Percentiles rank a stretch among this genome's conserved stretches.
These are phyloP conservation scores for Eupithecia pulchellata DNA, from an alignment of 2,888 invertebrate genomes.

Conservation along the genomic window DNA sequence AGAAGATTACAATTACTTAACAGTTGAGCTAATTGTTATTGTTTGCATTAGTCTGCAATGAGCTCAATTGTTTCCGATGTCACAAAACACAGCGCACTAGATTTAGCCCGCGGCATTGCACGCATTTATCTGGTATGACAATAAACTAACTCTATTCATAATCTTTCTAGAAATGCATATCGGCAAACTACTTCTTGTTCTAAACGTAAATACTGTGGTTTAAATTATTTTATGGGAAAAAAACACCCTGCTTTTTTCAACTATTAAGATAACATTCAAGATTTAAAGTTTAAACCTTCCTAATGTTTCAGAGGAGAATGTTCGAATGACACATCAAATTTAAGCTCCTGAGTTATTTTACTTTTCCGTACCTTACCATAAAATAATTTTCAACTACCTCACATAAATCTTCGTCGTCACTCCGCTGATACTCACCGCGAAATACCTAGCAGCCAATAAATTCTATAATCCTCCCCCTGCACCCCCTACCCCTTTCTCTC, in stretches of 20 bases:
- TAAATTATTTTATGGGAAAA: too few relatives aligned
- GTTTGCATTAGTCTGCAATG: too few relatives aligned
- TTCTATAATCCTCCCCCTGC: conserved; percentile 10
- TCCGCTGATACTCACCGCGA: conserved; percentile 12
- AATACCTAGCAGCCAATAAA: conserved; percentile 24
- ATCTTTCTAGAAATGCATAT: neutral
- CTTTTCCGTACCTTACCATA: neutral
- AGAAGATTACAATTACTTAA: too few relatives aligned
- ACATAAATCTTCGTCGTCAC: conserved; percentile 12
- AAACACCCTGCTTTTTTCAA: too few relatives aligned
- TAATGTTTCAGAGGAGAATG: neutral
- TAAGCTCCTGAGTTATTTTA: neutral
- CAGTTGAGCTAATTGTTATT: too few relatives aligned
- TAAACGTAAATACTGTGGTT: too few relatives aligned
- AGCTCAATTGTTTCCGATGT: too few relatives aligned
- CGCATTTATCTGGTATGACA: neutral
- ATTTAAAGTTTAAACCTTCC: too few relatives aligned
- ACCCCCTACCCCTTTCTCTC: conserved; percentile 7
- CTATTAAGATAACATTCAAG: too few relatives aligned
- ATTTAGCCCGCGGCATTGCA: too few relatives aligned
- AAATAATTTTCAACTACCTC: conserved; percentile 10
- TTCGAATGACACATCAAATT: neutral
- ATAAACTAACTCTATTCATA: neutral
- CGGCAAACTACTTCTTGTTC: neutral
- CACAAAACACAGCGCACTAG: too few relatives aligned